phyloP scores from a whole-genome alignment of 2,113 vertebrate species.

The Orthonyx spaldingii region DNA sequence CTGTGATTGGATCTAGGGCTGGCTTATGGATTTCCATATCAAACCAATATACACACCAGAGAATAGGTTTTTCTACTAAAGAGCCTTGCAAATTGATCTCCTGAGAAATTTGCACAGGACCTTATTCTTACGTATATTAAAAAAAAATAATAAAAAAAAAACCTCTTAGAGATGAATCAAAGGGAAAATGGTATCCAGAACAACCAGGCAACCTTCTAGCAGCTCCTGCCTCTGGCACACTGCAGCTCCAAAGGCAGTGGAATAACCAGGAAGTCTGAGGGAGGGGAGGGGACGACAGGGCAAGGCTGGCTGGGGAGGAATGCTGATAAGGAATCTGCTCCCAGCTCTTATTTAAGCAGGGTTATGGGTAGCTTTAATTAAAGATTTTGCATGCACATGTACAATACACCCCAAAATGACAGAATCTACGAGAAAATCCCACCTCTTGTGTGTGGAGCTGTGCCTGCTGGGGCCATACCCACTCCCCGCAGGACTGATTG shows the following conservation, averaged over 20 bases:
- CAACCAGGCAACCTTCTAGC: conserved; percentile 8
- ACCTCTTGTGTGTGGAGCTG: not conserved
- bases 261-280: not conserved
- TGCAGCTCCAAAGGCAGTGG: not conserved
- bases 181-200: conserved; percentile 36
- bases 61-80: conserved; percentile 59
- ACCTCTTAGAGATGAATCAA: conserved; percentile 53
- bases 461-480: not conserved
- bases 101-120: conserved; percentile 48
- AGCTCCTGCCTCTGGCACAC: conserved; percentile 23
- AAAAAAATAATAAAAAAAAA: not conserved
- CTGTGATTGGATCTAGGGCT: conserved; percentile 48
- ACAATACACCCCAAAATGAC: not conserved
- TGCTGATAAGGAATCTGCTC: not conserved
- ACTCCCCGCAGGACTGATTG: not conserved
- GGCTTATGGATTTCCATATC: conserved; percentile 65
- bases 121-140: conserved; percentile 49
- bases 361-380: not conserved
- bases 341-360: not conserved
- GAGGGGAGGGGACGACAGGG: not conserved
- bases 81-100: conserved; percentile 68
- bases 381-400: not conserved
- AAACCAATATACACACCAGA: conserved; percentile 62
- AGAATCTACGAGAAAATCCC: not conserved
- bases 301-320: not conserved